Evolutionary conservation across 1,140 invertebrate genomes (phyloP).

Genomic region (Drosophila mauritiana): DNA sequence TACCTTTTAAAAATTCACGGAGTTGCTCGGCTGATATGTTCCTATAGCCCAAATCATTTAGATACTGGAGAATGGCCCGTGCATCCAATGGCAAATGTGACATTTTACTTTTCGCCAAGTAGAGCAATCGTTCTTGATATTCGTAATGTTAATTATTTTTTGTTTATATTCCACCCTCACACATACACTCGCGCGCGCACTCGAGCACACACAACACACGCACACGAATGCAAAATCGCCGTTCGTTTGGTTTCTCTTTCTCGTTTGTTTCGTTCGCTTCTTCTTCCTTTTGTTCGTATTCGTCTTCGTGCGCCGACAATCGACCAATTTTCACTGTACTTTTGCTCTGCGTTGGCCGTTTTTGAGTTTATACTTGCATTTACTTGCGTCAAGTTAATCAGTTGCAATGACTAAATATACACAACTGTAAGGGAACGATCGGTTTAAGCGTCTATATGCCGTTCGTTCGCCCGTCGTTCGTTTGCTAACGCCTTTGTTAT

Average conservation of each 20-base stretch:
- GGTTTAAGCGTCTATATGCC: constrained; percentile 42
- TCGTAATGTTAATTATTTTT: constrained; percentile 49
- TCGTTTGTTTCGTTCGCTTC: constrained; percentile 59
- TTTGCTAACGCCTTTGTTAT: constrained; percentile 71
- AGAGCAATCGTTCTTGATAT: constrained; percentile 56
- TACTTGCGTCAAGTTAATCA: constrained; percentile 49
- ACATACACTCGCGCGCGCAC: constrained; percentile 27
- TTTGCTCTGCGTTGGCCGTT: constrained; percentile 57
- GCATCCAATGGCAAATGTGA: constrained; percentile 85
- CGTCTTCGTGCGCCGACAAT: constrained; percentile 64
- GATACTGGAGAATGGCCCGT: constrained; percentile 85
- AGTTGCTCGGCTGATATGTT: constrained; percentile 85
- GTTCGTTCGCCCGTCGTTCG: constrained; percentile 29
- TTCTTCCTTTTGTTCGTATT: constrained; percentile 39
- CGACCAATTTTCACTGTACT: constrained; percentile 79
- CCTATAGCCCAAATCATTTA: constrained; percentile 86
- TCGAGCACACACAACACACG: constrained; percentile 4
- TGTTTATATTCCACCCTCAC: constrained; percentile 69
- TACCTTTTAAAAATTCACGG: constrained; percentile 86
- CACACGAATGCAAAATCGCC: constrained; percentile 38
- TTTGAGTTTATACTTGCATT: constrained; percentile 46
- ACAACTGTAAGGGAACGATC: constrained; percentile 40
- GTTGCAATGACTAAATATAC: constrained; percentile 36
- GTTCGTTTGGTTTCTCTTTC: constrained; percentile 71
- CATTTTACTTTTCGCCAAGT: constrained; percentile 66